Conservation (phyloP, 2,113 vertebrate genomes). For the Aphelocoma coerulescens region DNA sequence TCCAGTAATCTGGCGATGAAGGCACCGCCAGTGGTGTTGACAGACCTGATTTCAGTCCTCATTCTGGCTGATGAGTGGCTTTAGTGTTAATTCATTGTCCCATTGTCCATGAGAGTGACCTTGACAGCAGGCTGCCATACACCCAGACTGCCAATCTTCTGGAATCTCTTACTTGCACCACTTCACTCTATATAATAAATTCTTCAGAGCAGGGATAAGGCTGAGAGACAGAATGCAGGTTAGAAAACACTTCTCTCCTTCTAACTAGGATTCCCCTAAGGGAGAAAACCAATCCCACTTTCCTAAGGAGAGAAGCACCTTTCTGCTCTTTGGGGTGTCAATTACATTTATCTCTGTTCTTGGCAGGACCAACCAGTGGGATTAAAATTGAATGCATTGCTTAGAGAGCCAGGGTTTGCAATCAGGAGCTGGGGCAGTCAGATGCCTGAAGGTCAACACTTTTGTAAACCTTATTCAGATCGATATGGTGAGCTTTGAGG, state of each 20-base stretch:
- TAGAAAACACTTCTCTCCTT: neutral
- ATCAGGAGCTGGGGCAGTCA: neutral
- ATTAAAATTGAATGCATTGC: neutral
- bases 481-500: neutral
- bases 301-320: neutral
- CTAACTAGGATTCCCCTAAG: neutral
- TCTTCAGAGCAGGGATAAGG: neutral
- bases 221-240: neutral
- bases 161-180: neutral
- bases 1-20: neutral
- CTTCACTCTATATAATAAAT: neutral
- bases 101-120: neutral
- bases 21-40: neutral
- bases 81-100: neutral
- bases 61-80: neutral
- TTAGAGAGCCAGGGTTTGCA: neutral
- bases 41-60: neutral
- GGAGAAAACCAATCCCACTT: neutral
- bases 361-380: neutral
- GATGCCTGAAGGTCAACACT: neutral
- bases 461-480: neutral
- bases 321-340: neutral
- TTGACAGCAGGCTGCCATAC: neutral
- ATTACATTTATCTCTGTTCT: neutral
- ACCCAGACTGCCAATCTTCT: neutral